Evolutionary conservation across 2,888 invertebrate genomes (phyloP).

Genomic region (Balanococcus diminutus): DNA sequence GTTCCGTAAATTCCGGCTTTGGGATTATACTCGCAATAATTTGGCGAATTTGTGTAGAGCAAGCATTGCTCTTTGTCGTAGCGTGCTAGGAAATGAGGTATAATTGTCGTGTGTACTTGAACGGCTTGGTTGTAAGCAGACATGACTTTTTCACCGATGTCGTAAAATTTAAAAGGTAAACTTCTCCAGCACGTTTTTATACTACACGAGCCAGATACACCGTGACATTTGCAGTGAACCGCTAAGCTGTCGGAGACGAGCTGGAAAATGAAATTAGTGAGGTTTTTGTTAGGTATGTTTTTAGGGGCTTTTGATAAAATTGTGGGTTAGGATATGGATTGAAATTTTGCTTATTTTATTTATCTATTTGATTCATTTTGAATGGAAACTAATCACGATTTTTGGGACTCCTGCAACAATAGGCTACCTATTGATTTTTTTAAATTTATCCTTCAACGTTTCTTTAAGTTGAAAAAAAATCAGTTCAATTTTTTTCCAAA

Average conservation of each 20-base stretch:
- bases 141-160: conserved; percentile 67
- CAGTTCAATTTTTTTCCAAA: too few relatives aligned
- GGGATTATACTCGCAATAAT: conserved; percentile 78
- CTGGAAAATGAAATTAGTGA: conserved; percentile 63
- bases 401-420: too few relatives aligned
- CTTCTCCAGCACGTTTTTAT: conserved; percentile 83
- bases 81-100: conserved; percentile 53
- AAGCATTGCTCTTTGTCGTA: conserved; percentile 61
- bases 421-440: too few relatives aligned
- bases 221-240: conserved; percentile 81
- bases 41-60: conserved; percentile 79
- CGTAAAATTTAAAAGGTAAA: conserved; percentile 67
- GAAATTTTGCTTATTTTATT: too few relatives aligned
- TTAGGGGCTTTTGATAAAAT: too few relatives aligned
- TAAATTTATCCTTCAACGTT: too few relatives aligned
- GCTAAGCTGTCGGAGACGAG: conserved; percentile 68
- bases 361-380: too few relatives aligned
- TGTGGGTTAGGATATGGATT: too few relatives aligned
- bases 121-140: conserved; percentile 67
- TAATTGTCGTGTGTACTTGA: conserved; percentile 62
- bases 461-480: too few relatives aligned
- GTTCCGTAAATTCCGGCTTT: conserved; percentile 79
- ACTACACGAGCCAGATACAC: conserved; percentile 82
- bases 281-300: too few relatives aligned
- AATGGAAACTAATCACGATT: too few relatives aligned